A percentile compares a stretch with the other conserved stretches of the same genome.
These are phyloP conservation scores for Calameuta idolon DNA, from an alignment of 2,888 invertebrate genomes.

Conservation along the genomic window DNA sequence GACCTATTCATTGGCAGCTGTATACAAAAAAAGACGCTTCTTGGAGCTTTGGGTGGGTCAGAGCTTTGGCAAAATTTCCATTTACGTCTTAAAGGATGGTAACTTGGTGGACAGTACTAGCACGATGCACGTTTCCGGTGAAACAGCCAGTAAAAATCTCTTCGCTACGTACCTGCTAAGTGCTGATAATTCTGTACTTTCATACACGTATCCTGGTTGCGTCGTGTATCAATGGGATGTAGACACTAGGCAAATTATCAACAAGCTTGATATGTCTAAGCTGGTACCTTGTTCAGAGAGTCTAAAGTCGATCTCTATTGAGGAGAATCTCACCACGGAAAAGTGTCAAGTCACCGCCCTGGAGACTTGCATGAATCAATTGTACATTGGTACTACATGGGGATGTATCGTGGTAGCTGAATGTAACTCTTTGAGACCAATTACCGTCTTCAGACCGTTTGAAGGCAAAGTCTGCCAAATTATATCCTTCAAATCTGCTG, in stretches of 20 bases:
- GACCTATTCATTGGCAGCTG: constrained; percentile 60
- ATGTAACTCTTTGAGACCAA: constrained; percentile 81
- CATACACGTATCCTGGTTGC: constrained; percentile 89
- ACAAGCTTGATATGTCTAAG: constrained; percentile 91
- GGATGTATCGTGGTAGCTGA: constrained; percentile 94
- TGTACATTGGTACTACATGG: constrained; percentile 95
- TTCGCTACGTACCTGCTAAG: constrained; percentile 80
- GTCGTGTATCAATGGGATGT: constrained; percentile 91
- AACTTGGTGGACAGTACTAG: constrained; percentile 71
- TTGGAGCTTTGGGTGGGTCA: constrained; percentile 93
- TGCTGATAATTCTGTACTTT: constrained; percentile 76
- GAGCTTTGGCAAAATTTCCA: constrained; percentile 80
- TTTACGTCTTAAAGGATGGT: constrained; percentile 78
- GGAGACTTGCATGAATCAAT: constrained; percentile 68
- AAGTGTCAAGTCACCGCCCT: constrained; percentile 77
- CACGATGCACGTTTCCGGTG: constrained; percentile 73
- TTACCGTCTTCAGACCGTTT: constrained; percentile 93
- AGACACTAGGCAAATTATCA: constrained; percentile 74
- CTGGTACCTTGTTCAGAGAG: constrained; percentile 93
- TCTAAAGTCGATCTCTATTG: constrained; percentile 89
- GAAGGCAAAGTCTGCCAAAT: constrained; percentile 80
- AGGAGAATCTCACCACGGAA: constrained; percentile 83
- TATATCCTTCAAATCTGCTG: constrained; percentile 61
- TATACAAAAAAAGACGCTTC: constrained; percentile 54
- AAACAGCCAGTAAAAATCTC: constrained; percentile 72